Evolutionary conservation across 2,888 invertebrate genomes (phyloP).

Genomic region (Chloroclystis v-ata): DNA sequence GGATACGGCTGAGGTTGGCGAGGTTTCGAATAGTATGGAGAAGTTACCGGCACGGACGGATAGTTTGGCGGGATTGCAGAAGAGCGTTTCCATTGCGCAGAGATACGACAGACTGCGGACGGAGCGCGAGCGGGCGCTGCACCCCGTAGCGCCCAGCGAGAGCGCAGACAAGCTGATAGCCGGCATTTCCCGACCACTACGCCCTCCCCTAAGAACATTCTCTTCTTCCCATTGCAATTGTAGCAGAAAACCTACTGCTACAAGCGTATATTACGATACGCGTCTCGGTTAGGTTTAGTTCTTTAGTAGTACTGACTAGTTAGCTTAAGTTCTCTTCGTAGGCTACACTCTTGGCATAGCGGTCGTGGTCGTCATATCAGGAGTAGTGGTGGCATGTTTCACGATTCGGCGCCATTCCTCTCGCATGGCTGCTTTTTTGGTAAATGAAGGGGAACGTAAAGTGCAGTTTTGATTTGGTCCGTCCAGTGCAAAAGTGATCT

Average conservation of each 20-base stretch:
- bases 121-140: slow-evolving; percentile 48
- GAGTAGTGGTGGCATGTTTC: too few species aligned
- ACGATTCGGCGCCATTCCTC: too few species aligned
- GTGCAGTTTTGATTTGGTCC: too few species aligned
- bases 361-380: too few species aligned
- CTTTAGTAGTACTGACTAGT: neutral
- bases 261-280: slow-evolving; percentile 51
- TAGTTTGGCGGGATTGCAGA: slow-evolving; percentile 57
- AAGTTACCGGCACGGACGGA: slow-evolving; percentile 52
- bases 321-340: neutral
- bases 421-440: too few species aligned
- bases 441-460: too few species aligned
- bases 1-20: slow-evolving; percentile 53
- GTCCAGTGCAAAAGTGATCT: too few species aligned
- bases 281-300: slow-evolving; percentile 40
- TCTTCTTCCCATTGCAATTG: slow-evolving; percentile 33
- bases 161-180: slow-evolving; percentile 50
- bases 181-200: slow-evolving; percentile 45
- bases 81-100: slow-evolving; percentile 51
- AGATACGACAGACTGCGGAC: slow-evolving; percentile 43
- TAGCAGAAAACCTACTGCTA: slow-evolving; percentile 41
- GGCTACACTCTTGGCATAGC: too few species aligned
- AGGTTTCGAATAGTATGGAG: slow-evolving; percentile 46
- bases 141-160: slow-evolving; percentile 33
- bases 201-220: slow-evolving; percentile 35